These are phyloP conservation scores for Drosophila asahinai DNA, from an alignment of 1,140 invertebrate genomes.

Conservation along the genomic window DNA sequence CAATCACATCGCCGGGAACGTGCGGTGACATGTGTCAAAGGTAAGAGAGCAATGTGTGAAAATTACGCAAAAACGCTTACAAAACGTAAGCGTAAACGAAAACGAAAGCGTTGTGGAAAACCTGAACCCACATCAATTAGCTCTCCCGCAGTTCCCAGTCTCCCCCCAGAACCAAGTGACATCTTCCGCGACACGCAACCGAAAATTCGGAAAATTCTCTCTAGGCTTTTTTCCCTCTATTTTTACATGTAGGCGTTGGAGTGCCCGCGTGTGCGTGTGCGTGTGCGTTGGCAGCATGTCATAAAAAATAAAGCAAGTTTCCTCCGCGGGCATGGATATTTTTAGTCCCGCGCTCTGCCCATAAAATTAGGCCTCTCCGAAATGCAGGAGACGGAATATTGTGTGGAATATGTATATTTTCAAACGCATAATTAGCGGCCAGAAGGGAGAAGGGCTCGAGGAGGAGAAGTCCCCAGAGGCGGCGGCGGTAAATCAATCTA, in stretches of 20 bases:
- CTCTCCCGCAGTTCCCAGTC: conserved; percentile 43
- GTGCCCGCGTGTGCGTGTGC: conserved; percentile 14
- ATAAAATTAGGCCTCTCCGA: conserved; percentile 66
- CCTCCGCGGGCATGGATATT: conserved; percentile 23
- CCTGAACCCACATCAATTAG: conserved; percentile 73
- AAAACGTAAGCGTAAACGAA: background rate
- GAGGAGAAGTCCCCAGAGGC: background rate
- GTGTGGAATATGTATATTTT: conserved; percentile 31
- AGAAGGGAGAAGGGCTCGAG: background rate
- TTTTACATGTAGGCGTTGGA: conserved; percentile 64
- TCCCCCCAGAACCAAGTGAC: conserved; percentile 31
- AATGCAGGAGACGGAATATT: conserved; percentile 40
- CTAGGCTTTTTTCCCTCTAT: conserved; percentile 55
- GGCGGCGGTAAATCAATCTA: conserved; percentile 32
- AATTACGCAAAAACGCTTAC: conserved; percentile 63
- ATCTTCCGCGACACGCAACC: conserved; percentile 46
- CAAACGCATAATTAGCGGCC: conserved; percentile 7
- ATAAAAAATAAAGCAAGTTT: conserved; percentile 54
- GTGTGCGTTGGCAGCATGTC: conserved; percentile 51
- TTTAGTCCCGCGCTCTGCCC: conserved; percentile 47
- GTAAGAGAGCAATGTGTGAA: conserved; percentile 67
- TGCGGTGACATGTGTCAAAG: conserved; percentile 76
- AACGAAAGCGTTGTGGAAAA: background rate
- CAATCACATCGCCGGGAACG: conserved; percentile 51
- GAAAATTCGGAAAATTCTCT: conserved; percentile 54